These are phyloP conservation scores for Chymomyza fuscimana DNA, from an alignment of 2,888 invertebrate genomes.

Conservation along the genomic window DNA sequence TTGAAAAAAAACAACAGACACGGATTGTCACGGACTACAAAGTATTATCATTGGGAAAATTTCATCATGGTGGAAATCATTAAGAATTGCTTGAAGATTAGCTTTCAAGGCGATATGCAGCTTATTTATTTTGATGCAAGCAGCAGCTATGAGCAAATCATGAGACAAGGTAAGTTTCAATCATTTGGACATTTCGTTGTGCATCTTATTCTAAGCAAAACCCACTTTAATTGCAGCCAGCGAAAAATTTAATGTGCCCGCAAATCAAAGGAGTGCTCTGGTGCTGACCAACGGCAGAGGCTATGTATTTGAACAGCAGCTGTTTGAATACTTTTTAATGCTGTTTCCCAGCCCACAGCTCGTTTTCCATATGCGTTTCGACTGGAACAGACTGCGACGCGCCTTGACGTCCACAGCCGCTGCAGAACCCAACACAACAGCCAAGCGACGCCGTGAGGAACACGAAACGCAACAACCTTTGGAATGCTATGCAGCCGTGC, in stretches of 20 bases:
- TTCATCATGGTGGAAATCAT: slow-evolving; percentile 37
- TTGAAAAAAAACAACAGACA: slow-evolving; percentile 17
- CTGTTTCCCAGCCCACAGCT: slow-evolving; percentile 74
- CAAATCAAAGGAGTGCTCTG: slow-evolving; percentile 39
- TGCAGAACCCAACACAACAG: neutral
- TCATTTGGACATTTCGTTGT: neutral
- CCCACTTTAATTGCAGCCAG: slow-evolving; percentile 33
- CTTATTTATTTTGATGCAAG: slow-evolving; percentile 42
- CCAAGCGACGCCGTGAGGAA: slow-evolving; percentile 1
- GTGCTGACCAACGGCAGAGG: slow-evolving; percentile 69
- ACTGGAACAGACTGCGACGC: slow-evolving; percentile 53
- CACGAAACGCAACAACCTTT: neutral
- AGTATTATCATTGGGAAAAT: slow-evolving; percentile 4
- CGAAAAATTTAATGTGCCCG: slow-evolving; percentile 54
- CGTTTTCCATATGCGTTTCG: slow-evolving; percentile 67
- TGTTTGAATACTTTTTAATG: slow-evolving; percentile 72
- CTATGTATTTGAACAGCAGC: slow-evolving; percentile 65
- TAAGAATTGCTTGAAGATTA: slow-evolving; percentile 53
- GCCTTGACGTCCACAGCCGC: neutral
- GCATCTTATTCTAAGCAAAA: neutral
- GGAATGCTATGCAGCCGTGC: slow-evolving; percentile 46
- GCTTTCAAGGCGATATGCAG: slow-evolving; percentile 48
- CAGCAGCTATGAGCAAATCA: slow-evolving; percentile 64
- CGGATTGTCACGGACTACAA: slow-evolving; percentile 2
- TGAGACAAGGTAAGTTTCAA: slow-evolving; percentile 62